Base-by-base conservation (phyloP, 1,140 invertebrate species). In the Ostrea denselamellosa region DNA sequence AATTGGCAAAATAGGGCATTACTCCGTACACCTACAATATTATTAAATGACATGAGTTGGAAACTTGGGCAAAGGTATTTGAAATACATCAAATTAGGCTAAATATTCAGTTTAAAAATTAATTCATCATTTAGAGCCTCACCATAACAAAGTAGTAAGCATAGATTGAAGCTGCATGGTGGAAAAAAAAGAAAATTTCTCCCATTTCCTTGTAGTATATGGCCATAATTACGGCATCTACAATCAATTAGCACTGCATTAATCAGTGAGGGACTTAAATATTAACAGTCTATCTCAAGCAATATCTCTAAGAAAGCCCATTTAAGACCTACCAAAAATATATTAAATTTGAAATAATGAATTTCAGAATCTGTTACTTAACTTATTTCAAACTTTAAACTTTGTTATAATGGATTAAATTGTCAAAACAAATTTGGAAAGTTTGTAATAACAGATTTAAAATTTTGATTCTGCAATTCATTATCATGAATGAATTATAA, bases 1-100 rank as follows among this genome's bases (percentile, higher is more conserved):
- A 93, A 88, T 94, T 94, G 12, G 94, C 93, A 93, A 94, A 94
- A 88, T 92, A 94, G 71, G 92, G 90, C 77, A 94, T 89, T 2
- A 92, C 92, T 54, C 93, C 92, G 89, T 92, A 94, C 3, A 91
- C 92, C 93, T 94, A 89, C 71, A 91, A 91, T 56, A 88, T 77
- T 25, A 77, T 34, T 14, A 14, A 10, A 34, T 34, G 56, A 17
- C 56, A 62, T 62, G 17, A 62, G 17, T 1, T 17, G 7, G 8
- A 62, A 19, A 19, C 14, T 62, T 19, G 5, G 17, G 56, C 56
- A 62, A 62, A 14, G n/a, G 17, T 7, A 62, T 19, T 62, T 0
- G 12, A 7, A 62, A 62, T n/a, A 62, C n/a, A n/a, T 62, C 56
- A 2, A 62, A 7, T 7, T 3, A 19, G 17, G 56, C 19, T 0